A percentile compares a stretch with the other conserved stretches of the same genome.
Evolutionary conservation across 2,113 vertebrate species (phyloP).

Genomic region (Sciurus niger): DNA sequence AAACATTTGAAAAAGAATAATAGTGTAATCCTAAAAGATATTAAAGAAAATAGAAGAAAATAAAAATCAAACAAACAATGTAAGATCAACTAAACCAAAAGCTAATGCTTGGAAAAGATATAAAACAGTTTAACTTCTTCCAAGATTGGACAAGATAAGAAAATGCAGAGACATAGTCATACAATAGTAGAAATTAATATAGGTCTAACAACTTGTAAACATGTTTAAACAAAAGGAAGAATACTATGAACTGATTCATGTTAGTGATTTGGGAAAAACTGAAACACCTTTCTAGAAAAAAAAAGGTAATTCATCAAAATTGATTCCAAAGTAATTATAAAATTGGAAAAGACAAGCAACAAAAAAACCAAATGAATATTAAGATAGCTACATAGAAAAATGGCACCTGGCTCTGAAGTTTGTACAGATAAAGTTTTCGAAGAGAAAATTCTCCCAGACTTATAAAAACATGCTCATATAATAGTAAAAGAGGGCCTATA

Average conservation of each 20-base stretch:
- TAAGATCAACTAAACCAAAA: background rate
- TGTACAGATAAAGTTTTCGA: background rate
- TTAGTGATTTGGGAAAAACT: background rate
- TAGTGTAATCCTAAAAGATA: background rate
- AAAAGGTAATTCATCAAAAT: background rate
- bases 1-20: constrained; percentile 32
- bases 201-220: background rate
- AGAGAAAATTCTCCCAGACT: background rate
- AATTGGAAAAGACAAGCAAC: background rate
- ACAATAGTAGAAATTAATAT: background rate
- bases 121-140: background rate
- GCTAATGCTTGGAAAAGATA: background rate
- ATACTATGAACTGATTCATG: background rate
- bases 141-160: background rate
- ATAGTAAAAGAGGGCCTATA: background rate
- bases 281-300: constrained; percentile 15
- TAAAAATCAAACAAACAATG: background rate
- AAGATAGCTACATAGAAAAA: background rate
- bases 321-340: constrained; percentile 9
- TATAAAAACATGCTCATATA: background rate
- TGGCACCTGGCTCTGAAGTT: background rate
- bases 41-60: background rate
- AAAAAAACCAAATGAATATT: background rate
- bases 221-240: background rate
- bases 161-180: background rate